Base-by-base conservation (phyloP, 1,140 invertebrate species). In the Araneus ventricosus region DNA sequence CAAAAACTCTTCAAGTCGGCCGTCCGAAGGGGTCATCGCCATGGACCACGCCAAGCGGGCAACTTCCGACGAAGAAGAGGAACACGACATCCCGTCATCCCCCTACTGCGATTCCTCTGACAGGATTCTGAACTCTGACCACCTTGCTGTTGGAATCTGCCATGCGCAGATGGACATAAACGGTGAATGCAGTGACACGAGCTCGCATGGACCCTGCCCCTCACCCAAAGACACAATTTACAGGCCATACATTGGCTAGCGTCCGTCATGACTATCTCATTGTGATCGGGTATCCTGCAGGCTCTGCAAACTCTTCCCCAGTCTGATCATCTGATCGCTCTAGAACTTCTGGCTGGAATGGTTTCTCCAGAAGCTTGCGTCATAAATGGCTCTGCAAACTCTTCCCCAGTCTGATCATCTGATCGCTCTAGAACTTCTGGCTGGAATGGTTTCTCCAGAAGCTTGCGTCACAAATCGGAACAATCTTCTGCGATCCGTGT, bases 201-300 rank as follows among this genome's bases (percentile, higher is more conserved):
- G 89, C 39, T 92, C 93, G 1, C 93, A 85, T 7, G 92, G 86
- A 59, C 93, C 86, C 20, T 94, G 89, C n/a, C 90, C 93, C 7
- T 92, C 93, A 3, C 89, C 93, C 22, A 94, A 91, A 85, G 90
- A 92, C 67, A 90, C 93, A 5, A 94, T 94, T 20, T 94, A 94
- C 67, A 93, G 94, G 86, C 94, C 94, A 22, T 94, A 94, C 41
- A 92, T 94, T 22, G 94, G 80, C 75, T 94, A 94, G 90, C 91
- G 87, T 34, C 22, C 39, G 37, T 22, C 34, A 30, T 20, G 70
- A 37, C 34, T 75, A 20, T 75, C 70, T 75, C 34, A 34, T 17
- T 22, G 30, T 14, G 30, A 37, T 70, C 67, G 67, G 67, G 67
- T 30, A 75, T 75, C 4, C 70, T 5, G 70, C 45, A 52, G 45